phyloP scores from a whole-genome alignment of 2,797 vertebrate genomes.

The Mallotus villosus region DNA sequence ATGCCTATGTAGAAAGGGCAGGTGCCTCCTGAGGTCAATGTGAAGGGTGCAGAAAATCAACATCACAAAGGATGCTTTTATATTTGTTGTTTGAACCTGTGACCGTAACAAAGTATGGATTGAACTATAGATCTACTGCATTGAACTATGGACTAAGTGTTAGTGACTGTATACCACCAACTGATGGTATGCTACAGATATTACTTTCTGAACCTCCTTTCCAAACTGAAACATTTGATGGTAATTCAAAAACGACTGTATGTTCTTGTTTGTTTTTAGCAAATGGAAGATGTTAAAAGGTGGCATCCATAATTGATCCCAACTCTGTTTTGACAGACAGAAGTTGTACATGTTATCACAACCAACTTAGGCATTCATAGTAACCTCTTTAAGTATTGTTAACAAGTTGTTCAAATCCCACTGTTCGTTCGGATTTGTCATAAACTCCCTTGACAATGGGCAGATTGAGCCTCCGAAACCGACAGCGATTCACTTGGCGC shows the following conservation, averaged over 20 bases:
- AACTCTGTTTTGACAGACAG: slow-evolving; percentile 16
- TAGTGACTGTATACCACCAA: slow-evolving; percentile 45
- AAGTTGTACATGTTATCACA: slow-evolving; percentile 25
- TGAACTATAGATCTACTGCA: slow-evolving; percentile 36
- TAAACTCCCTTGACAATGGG: slow-evolving; percentile 40
- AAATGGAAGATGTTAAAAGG: no score
- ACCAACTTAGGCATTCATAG: slow-evolving; percentile 21
- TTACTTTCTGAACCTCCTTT: slow-evolving; percentile 53
- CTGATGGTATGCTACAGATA: slow-evolving; percentile 59
- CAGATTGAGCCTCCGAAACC: slow-evolving; percentile 39
- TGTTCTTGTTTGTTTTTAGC: no score
- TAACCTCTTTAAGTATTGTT: slow-evolving; percentile 33
- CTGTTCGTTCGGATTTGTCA: slow-evolving; percentile 44
- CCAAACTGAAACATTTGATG: slow-evolving; percentile 39
- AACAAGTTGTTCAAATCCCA: slow-evolving; percentile 41
- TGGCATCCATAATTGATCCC: slow-evolving; percentile 21
- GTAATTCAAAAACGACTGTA: slow-evolving; percentile 32
- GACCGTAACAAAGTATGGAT: slow-evolving; percentile 54
- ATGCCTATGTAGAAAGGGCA: slow-evolving; percentile 52
- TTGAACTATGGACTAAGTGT: slow-evolving; percentile 53
- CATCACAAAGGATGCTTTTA: slow-evolving; percentile 64
- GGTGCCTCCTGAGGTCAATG: slow-evolving; percentile 57
- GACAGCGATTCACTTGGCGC: slow-evolving; percentile 34
- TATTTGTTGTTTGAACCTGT: slow-evolving; percentile 38
- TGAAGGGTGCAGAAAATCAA: slow-evolving; percentile 47